Base-by-base conservation (phyloP, 2,113 vertebrate species). In the Plestiodon gilberti region DNA sequence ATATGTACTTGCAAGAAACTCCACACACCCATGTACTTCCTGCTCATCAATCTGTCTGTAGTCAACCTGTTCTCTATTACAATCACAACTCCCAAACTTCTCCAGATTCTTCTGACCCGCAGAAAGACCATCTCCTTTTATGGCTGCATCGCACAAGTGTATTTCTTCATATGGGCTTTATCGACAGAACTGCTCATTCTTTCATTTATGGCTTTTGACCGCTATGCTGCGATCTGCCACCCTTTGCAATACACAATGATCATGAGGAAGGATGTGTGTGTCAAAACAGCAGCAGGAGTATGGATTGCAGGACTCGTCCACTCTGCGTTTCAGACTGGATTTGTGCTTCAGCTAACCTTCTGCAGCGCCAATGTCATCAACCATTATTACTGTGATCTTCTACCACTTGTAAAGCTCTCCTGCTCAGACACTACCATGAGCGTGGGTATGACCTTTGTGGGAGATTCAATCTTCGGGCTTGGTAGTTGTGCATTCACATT, bases 161-260 rank as follows among this genome's bases (percentile, higher is more conserved):
- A 78, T 85, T 86, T 91, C 35, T 90, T 91, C 30, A 59, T 93
- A 18, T 88, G 82, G 11, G 91, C 91, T 74, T 79, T 82, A 20
- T 38, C 86, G n/a, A 84, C 82, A 48, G 91, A 92, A 22, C 85
- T 78, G 65, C 61, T 93, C 11, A 69, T 87, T 0, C 77, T 91
- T 35, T 88, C 89, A 38, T 82, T 91, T 33, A 94, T 69, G 67
- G 67, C 67, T 69, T 69, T 69, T 69, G 67, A 69, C n/a, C 67
- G n/a, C 5, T 69, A 69, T 69, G 91, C 9, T 89, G 93, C 89
- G 14, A 90, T 93, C 84, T 93, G 92, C 64, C 87, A 85, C n/a
- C 90, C 89, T 38, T 83, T 93, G 18, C 69, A 35, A 0, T 92
- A 94, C 20, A 84, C 87, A 8, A 71, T 82, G n/a, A 87, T 91